phyloP scores from a whole-genome alignment of 2,888 invertebrate genomes.

The Neoscelio sp. region DNA sequence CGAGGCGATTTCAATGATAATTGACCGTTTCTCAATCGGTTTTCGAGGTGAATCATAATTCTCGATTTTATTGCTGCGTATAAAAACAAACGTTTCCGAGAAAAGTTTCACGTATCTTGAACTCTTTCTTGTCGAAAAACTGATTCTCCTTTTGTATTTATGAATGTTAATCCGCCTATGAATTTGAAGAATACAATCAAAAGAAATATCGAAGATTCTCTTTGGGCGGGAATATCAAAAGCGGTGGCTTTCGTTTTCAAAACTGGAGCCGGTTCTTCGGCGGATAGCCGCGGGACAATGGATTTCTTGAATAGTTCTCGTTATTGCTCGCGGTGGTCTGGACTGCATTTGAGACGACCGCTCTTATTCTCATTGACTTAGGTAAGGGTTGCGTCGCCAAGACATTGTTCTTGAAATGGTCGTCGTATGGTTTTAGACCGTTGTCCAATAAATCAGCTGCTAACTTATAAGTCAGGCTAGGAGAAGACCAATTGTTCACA shows the following conservation, averaged over 20 bases:
- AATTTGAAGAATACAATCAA: slow-evolving; percentile 45
- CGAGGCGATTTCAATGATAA: slow-evolving; percentile 55
- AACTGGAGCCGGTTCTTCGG: slow-evolving; percentile 53
- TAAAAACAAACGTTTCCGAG: slow-evolving; percentile 55
- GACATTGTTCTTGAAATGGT: slow-evolving; percentile 5
- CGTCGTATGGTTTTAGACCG: background rate
- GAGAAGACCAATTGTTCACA: no score
- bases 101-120: slow-evolving; percentile 22
- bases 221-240: slow-evolving; percentile 59
- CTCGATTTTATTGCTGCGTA: slow-evolving; percentile 48
- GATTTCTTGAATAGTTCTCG: slow-evolving; percentile 48
- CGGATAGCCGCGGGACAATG: slow-evolving; percentile 65
- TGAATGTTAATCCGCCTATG: slow-evolving; percentile 52
- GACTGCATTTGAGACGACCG: background rate
- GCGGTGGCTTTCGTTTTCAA: slow-evolving; percentile 67
- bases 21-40: slow-evolving; percentile 38
- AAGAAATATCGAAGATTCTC: slow-evolving; percentile 26
- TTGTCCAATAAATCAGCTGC: slow-evolving; percentile 26
- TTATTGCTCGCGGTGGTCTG: slow-evolving; percentile 51
- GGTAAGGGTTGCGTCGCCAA: slow-evolving; percentile 41
- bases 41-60: slow-evolving; percentile 55
- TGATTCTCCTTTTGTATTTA: slow-evolving; percentile 41
- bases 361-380: slow-evolving; percentile 23
- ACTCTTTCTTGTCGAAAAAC: slow-evolving; percentile 52
- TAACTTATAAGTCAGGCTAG: background rate